Evolutionary conservation across 2,113 vertebrate species (phyloP), one percentile per base, ranked within the genome.

Genomic region (Dromas ardeola): DNA sequence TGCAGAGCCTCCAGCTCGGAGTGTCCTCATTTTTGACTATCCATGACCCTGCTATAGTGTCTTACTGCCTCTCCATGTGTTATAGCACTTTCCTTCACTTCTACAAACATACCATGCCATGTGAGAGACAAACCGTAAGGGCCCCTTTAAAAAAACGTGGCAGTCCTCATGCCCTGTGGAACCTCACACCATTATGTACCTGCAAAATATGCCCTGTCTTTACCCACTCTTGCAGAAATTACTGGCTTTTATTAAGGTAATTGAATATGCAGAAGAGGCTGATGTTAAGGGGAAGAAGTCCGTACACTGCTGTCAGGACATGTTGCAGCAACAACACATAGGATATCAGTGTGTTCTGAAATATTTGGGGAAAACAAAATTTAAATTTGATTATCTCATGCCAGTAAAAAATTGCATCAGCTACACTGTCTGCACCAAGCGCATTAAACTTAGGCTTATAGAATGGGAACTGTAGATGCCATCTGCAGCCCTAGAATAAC

Each of bases 401-500:
- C 42, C 74, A 83, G 66, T 47, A 77, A 91, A 87, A 90, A 87
- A 43, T 11, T 72, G 62, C 69, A 81, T 86, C 3, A 21, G 65
- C 86, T 65, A 53, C 70, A 13, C 36, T 85, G 38, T 66, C 77
- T 95, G 84, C 70, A 80, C 27, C 74, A 85, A 67, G 58, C 1
- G 0, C 63, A 47, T 58, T 82, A 93, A 94, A 78, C 55, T 14
- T 74, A 76, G 74, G 59, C 63, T 93, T 67, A 71, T 77, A 87
- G 66, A 90, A 66, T 58, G 56, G 62, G 78, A 95, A 81, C 56
- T 50, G 58, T 77, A 87, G 89, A 90, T 95, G 84, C 78, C 91
- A 95, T 97, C 91, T 95, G 89, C 81, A 97, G 78, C 74, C 88
- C 70, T 87, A 93, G 91, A 95, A 96, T 97, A 95, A 95, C 95